These are phyloP conservation scores for Zosterops hypoxanthus DNA, from an alignment of 2,113 vertebrate species.

Conservation along the genomic window DNA sequence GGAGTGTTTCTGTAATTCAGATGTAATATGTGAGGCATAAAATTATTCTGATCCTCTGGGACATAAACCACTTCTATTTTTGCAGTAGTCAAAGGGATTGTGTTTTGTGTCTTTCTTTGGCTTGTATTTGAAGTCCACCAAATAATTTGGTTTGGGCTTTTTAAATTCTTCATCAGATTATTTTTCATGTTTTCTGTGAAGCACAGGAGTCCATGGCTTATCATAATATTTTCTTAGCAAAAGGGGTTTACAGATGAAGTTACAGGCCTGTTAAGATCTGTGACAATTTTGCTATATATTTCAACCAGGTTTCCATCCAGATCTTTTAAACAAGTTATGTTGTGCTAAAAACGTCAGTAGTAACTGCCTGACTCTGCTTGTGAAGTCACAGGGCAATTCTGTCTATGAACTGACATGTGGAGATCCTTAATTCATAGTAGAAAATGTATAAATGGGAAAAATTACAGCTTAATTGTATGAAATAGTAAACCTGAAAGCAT, in stretches of 20 bases:
- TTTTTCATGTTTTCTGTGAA: conserved; percentile 16
- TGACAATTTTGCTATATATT: conserved; percentile 1
- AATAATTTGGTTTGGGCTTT: neutral
- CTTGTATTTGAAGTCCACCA: neutral
- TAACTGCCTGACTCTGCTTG: neutral
- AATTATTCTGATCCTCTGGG: conserved; percentile 1
- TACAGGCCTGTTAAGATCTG: neutral
- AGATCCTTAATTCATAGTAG: neutral
- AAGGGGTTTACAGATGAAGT: conserved; percentile 16
- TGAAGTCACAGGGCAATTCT: neutral
- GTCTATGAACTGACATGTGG: neutral
- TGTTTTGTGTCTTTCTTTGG: neutral
- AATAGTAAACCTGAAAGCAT: conserved; percentile 2
- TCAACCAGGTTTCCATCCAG: neutral
- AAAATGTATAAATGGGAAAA: neutral
- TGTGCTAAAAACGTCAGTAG: neutral
- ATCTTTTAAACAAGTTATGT: neutral
- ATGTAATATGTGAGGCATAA: neutral
- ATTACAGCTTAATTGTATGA: neutral
- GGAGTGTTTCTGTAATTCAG: conserved; percentile 20
- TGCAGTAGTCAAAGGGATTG: neutral
- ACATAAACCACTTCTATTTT: conserved; percentile 35
- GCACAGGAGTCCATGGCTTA: neutral
- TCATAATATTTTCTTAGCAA: conserved; percentile 12
- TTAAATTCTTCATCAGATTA: neutral